Percentiles rank a stretch among this genome's conserved stretches.
Evolutionary conservation across 37 sponge, comb jelly and placozoan genomes (phyloP).

Genomic region (Spongilla lacustris): DNA sequence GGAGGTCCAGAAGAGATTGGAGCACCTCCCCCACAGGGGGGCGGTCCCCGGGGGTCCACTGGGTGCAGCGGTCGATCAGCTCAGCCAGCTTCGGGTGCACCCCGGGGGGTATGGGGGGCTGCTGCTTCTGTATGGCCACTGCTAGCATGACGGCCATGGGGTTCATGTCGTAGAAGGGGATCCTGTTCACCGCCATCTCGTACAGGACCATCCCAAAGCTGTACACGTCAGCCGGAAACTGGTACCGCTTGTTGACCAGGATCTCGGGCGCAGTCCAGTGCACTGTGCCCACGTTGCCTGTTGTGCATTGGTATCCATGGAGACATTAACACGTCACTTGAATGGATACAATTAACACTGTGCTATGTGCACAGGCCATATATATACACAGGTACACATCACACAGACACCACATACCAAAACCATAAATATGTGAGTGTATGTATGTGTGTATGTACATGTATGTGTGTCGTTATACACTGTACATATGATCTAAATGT

Average conservation of each 20-base stretch:
- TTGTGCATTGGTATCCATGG: no score
- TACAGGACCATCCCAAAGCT: constrained; percentile 88
- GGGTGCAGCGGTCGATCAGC: constrained; percentile 63
- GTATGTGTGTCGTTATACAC: no score
- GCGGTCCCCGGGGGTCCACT: constrained; percentile 49
- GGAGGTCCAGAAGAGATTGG: constrained; percentile 5
- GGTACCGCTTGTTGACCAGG: constrained; percentile 71
- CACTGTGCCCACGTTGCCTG: constrained; percentile 89
- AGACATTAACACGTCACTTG: no score
- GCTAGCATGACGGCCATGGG: constrained; percentile 87
- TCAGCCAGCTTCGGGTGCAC: constrained; percentile 16
- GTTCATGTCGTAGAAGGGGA: constrained; percentile 71
- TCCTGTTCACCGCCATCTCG: constrained; percentile 71
- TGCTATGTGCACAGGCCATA: not conserved
- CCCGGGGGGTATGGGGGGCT: constrained; percentile 36
- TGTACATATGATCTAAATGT: no score
- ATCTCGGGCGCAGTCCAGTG: constrained; percentile 94
- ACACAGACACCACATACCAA: not conserved
- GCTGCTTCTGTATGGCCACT: constrained; percentile 70
- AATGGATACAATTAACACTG: not conserved
- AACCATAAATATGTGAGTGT: not conserved
- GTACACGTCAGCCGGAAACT: constrained; percentile 85
- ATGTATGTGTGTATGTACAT: constrained; percentile 37
- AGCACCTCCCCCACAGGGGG: constrained; percentile 41
- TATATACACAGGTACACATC: not conserved